These are phyloP conservation scores for Azemiops feae DNA, from an alignment of 2,113 vertebrate species.

Conservation along the genomic window DNA sequence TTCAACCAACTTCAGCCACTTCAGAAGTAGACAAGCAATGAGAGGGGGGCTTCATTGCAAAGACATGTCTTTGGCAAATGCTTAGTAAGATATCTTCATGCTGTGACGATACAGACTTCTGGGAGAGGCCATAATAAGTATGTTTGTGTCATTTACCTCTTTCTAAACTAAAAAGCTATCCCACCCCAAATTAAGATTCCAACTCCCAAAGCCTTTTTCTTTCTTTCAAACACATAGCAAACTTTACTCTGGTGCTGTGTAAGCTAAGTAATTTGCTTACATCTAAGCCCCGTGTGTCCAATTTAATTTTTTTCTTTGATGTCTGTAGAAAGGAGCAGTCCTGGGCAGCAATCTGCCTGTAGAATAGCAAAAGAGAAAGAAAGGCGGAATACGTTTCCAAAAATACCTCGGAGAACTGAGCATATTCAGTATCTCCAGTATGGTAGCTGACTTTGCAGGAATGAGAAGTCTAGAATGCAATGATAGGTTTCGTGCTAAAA, in stretches of 20 bases:
- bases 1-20: neutral
- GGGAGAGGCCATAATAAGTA: neutral
- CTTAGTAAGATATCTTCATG: neutral
- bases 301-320: neutral
- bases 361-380: neutral
- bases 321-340: neutral
- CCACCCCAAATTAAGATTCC: neutral
- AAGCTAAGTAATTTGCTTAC: neutral
- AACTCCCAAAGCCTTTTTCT: neutral
- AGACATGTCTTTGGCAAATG: neutral
- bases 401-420: neutral
- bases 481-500: neutral
- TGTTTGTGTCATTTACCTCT: neutral
- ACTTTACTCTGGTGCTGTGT: neutral
- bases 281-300: neutral
- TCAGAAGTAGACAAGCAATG: neutral
- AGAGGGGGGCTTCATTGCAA: neutral
- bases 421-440: neutral
- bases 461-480: neutral
- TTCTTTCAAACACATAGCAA: neutral
- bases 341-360: neutral
- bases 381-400: neutral
- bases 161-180: neutral
- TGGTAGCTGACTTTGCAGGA: neutral
- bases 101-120: neutral